Evolutionary conservation across 2,888 invertebrate genomes (phyloP), one percentile per base, ranked within the genome.

Genomic region (Prenolepis imparis): DNA sequence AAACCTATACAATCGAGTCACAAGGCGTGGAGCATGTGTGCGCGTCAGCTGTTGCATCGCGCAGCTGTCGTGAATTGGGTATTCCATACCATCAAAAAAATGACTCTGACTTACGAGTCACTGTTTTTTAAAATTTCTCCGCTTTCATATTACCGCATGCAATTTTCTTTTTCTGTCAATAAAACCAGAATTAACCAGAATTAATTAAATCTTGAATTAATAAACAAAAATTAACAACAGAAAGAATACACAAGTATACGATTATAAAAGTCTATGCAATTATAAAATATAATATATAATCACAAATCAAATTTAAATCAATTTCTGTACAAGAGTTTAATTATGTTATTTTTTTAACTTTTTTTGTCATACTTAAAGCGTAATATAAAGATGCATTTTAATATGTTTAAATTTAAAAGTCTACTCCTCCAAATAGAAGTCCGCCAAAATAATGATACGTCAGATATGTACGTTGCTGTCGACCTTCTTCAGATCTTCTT

Each of bases 1-100:
- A 63, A 64, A 41, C 52, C 44, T 70, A 70, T 24, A 39, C 87
- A 89, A 87, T 89, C 81, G 73, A 78, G 82, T 77, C 81, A 78
- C 84, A 72, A 83, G 82, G 83, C 67, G 44, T 70, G 82, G 70
- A 59, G 75, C 84, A 84, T 87, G 59, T 74, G 64, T 75, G 80
- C 73, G 70, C 85, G 92, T 92, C 92, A 92, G 92, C 92, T 92
- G 92, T 92, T 92, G 89, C 91, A 83, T 90, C 86, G 88, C 78
- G 91, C 92, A 92, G 92, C 92, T 92, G 92, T 87, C 82, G 32
- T 64, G 36, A 83, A 85, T 81, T 57, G 84, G 83, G 83, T 84
- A 83, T 68, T 28, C 73, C 66, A 55, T 4, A 18, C n/a, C 44
- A 70, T 78, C 59, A 12, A 41, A 70, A 59, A 21, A 44, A 57